These are phyloP conservation scores for Pachliopta kotzebuea DNA, from an alignment of 2,888 invertebrate species.

Conservation along the genomic window DNA sequence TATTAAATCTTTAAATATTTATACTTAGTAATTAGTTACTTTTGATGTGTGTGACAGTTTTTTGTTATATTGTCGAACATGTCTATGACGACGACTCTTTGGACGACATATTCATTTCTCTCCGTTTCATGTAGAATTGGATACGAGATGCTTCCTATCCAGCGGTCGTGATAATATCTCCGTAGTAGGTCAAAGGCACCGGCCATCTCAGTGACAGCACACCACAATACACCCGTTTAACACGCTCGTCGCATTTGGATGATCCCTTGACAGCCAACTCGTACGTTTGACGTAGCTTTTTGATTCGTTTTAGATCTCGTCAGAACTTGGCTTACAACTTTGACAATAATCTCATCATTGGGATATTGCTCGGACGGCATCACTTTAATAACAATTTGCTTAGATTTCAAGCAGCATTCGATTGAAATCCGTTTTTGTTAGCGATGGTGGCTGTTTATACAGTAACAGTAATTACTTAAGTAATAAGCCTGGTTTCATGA, in stretches of 20 bases:
- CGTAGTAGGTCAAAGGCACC: constrained; percentile 58
- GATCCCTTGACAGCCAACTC: constrained; percentile 72
- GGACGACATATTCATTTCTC: too few species aligned
- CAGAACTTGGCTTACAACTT: constrained; percentile 24
- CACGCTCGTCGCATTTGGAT: constrained; percentile 73
- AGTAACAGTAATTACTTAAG: too few species aligned
- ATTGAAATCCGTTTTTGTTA: too few species aligned
- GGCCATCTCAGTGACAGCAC: constrained; percentile 62
- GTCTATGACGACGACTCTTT: too few species aligned
- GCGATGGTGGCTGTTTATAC: too few species aligned
- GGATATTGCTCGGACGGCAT: neutral
- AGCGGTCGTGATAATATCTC: constrained; percentile 55
- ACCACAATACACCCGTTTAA: constrained; percentile 75
- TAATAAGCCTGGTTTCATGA: too few species aligned
- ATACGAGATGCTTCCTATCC: constrained; percentile 21
- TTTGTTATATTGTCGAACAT: too few species aligned
- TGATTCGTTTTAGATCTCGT: constrained; percentile 44
- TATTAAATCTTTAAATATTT: too few species aligned
- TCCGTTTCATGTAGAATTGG: neutral
- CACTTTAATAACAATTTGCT: neutral
- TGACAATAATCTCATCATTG: constrained; percentile 17
- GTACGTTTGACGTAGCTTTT: constrained; percentile 46
- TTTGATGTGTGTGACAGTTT: too few species aligned
- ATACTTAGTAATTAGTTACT: too few species aligned
- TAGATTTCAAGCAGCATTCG: too few species aligned